Evolutionary conservation across 2,888 invertebrate species (phyloP).

Genomic region (Macrosoma leucophasiata): DNA sequence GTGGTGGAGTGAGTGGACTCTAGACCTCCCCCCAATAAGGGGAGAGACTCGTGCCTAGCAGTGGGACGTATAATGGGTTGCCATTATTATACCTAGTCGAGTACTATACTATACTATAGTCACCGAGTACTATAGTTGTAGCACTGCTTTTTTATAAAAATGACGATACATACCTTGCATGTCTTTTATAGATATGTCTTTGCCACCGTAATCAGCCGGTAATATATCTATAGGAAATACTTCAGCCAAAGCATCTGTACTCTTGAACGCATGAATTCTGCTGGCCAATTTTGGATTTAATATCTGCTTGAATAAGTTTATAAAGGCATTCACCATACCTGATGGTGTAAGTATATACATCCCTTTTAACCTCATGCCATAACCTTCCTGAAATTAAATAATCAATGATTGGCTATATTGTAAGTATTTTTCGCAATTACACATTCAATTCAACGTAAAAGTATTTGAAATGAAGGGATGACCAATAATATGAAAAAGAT

Average conservation of each 20-base stretch:
- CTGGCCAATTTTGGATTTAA: conserved; percentile 38
- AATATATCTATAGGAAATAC: conserved; percentile 35
- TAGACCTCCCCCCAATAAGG: no score
- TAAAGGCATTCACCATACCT: conserved; percentile 35
- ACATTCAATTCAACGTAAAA: neutral
- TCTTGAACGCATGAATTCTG: conserved; percentile 37
- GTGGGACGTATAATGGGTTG: no score
- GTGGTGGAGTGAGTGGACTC: no score
- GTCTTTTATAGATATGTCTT: conserved; percentile 31
- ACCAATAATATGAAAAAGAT: no score
- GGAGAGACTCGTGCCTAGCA: no score
- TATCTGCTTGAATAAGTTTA: conserved; percentile 38
- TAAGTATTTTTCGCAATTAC: neutral
- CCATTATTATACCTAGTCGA: no score
- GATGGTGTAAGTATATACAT: conserved; percentile 42
- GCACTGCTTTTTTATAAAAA: neutral
- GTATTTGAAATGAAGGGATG: no score
- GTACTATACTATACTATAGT: neutral
- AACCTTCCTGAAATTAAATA: conserved; percentile 43
- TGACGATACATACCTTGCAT: conserved; percentile 29
- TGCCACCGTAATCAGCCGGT: conserved; percentile 49
- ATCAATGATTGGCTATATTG: no score
- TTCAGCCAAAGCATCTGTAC: conserved; percentile 31
- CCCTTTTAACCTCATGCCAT: conserved; percentile 42
- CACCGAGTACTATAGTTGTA: neutral